Percentiles rank a stretch among this genome's conserved stretches.
These are phyloP conservation scores for Paramormyrops hopkinsi DNA, from an alignment of 2,797 vertebrate genomes.

Conservation along the genomic window DNA sequence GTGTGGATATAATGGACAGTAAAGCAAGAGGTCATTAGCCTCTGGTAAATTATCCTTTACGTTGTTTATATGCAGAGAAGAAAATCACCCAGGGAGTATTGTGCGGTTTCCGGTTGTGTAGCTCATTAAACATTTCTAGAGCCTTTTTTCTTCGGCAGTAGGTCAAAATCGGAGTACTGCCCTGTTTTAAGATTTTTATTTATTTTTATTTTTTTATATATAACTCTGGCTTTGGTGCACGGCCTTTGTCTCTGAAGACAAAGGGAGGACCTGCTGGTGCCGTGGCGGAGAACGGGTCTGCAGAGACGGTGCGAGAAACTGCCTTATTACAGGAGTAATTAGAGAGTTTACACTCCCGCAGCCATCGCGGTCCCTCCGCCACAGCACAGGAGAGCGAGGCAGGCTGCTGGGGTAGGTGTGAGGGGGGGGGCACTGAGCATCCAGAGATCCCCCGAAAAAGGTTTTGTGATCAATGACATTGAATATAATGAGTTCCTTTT, in stretches of 20 bases:
- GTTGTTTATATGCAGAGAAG: not conserved
- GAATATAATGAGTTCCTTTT: too few relatives aligned
- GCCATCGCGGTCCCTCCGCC: not conserved
- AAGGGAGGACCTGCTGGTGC: not conserved
- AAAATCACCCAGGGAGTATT: not conserved
- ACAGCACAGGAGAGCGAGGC: not conserved
- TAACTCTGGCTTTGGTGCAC: not conserved
- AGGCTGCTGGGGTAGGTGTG: not conserved
- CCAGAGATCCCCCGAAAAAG: not conserved
- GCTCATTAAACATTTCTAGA: not conserved
- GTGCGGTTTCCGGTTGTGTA: not conserved
- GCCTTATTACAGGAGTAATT: conserved; percentile 18
- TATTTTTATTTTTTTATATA: not conserved
- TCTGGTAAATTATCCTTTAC: not conserved
- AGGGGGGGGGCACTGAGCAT: not conserved
- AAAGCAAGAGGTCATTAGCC: not conserved
- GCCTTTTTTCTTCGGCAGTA: not conserved
- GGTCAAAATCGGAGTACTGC: not conserved
- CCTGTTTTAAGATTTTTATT: not conserved
- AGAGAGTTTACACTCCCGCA: conserved; percentile 14
- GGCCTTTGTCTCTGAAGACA: not conserved
- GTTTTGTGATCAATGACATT: not conserved
- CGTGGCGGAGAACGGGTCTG: not conserved
- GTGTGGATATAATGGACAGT: not conserved
- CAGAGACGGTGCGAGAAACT: not conserved